Percentiles rank a stretch among this genome's conserved stretches.
Evolutionary conservation across 2,113 vertebrate genomes (phyloP).

Genomic region (Helogale parvula): DNA sequence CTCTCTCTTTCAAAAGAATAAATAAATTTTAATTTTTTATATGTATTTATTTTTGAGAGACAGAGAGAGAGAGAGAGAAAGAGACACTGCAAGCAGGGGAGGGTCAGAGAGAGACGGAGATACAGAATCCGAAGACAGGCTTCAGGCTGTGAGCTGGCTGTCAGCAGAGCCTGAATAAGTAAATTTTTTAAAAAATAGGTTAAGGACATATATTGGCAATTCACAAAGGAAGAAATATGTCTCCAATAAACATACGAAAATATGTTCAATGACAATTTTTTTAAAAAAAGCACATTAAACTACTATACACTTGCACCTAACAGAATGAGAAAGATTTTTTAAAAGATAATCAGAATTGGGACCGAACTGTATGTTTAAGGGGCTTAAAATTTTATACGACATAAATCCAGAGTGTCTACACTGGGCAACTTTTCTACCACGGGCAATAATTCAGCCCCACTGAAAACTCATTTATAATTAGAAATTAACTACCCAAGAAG

Average conservation of each 20-base stretch:
- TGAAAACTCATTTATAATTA: conserved; percentile 27
- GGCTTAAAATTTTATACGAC: not conserved
- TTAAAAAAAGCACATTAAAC: not conserved
- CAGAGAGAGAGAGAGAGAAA: no score
- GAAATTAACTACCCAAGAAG: not conserved
- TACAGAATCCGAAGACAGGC: no score
- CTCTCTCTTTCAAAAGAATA: no score
- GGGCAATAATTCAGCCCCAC: not conserved
- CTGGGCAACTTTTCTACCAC: not conserved
- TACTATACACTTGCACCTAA: not conserved
- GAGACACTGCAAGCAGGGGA: no score
- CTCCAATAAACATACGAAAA: not conserved
- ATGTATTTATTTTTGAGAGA: no score
- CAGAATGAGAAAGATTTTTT: not conserved
- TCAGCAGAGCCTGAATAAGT: no score
- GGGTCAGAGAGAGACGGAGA: no score
- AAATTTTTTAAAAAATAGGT: not conserved
- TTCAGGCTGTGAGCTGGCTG: no score
- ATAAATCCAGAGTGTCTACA: not conserved
- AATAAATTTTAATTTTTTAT: no score
- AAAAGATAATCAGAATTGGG: not conserved
- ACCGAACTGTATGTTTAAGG: not conserved
- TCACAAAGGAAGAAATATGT: not conserved
- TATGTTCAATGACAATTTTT: not conserved
- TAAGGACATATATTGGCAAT: not conserved